A percentile compares a stretch with the other conserved stretches of the same genome.
phyloP scores from a whole-genome alignment of 2,797 vertebrate species.

The Sebastiscus tertius region DNA sequence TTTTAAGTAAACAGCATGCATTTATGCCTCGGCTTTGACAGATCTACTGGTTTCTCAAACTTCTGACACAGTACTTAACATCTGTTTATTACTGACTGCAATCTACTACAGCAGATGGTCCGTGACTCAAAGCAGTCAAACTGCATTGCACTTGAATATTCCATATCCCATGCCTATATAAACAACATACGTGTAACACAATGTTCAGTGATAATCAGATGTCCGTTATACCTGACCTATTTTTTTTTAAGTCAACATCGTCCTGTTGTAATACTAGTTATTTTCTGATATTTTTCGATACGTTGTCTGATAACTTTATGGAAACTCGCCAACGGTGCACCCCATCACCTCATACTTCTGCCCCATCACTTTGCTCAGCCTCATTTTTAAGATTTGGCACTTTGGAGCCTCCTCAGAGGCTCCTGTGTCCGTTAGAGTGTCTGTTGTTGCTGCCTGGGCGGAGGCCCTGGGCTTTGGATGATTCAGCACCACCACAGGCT shows the following conservation, averaged over 20 bases:
- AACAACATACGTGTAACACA: conserved; percentile 34
- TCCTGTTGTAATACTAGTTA: conserved; percentile 20
- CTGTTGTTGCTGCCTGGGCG: neutral
- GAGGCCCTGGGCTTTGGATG: conserved; percentile 88
- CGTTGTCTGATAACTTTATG: conserved; percentile 36
- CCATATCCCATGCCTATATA: conserved; percentile 16
- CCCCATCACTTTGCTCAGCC: conserved; percentile 90
- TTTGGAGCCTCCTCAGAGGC: conserved; percentile 72
- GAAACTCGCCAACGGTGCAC: conserved; percentile 77
- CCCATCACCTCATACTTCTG: conserved; percentile 92
- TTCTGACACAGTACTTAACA: conserved; percentile 22
- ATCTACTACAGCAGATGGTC: conserved; percentile 26
- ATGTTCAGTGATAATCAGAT: conserved; percentile 11
- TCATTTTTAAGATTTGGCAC: conserved; percentile 93
- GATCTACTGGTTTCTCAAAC: conserved; percentile 16
- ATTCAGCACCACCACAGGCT: conserved; percentile 96
- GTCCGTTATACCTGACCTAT: neutral
- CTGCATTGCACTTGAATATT: conserved; percentile 59
- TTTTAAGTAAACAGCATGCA: conserved; percentile 44
- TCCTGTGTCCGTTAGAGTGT: conserved; percentile 23
- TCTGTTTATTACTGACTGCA: conserved; percentile 12
- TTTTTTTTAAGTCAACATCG: neutral
- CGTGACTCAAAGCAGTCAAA: neutral
- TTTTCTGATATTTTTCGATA: neutral
- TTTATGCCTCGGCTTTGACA: conserved; percentile 9